Base-by-base conservation (phyloP, 2,113 vertebrate genomes). In the Crotalus horridus region DNA sequence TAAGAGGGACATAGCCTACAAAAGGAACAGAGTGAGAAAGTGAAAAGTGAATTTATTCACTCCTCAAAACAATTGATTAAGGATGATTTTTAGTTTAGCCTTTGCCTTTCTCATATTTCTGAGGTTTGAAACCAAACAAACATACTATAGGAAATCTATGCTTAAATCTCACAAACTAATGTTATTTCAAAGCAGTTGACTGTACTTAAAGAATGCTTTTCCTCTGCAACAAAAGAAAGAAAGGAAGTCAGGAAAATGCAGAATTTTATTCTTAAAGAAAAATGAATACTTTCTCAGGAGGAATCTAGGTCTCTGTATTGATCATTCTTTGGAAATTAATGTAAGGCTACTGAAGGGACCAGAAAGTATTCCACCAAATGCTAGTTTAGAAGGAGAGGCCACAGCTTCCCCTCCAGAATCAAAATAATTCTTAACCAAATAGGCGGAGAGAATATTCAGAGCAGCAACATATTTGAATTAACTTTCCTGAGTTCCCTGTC, bases 1-100 rank as follows among this genome's bases (percentile, higher is more conserved):
- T 9, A 98, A 96, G 87, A 98, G 69, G 17, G 48, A 81, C 92
- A 94, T 85, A 64, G 95, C 92, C 98, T 98, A 53, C 29, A 43
- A 64, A 1, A 61, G 6, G 92, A 2, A 87, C 8, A 51, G 21
- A 2, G 29, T 0, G 0, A 53, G 15, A 88, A 64, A 26, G 20
- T 64, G 46, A 58, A 23, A 26, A 21, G 11, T 9, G 5, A 39
- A 6, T 26, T 13, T 39, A 43, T 39, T n/a, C 12, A 39, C 5
- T 92, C 61, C 3, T 89, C 51, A 56, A 74, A 74, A 81, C 29
- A 21, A 43, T 59, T 59, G 33, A 43, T 12, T 58, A 64, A 88
- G 85, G 9, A n/a, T 46, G 33, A 51, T n/a, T 48, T 51, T 26
- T 33, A 89, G 61, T n/a, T 74, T 74, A 92, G 29, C n/a, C 10